These are phyloP conservation scores for Holotrichia oblita DNA, from an alignment of 1,140 invertebrate species.

Conservation along the genomic window DNA sequence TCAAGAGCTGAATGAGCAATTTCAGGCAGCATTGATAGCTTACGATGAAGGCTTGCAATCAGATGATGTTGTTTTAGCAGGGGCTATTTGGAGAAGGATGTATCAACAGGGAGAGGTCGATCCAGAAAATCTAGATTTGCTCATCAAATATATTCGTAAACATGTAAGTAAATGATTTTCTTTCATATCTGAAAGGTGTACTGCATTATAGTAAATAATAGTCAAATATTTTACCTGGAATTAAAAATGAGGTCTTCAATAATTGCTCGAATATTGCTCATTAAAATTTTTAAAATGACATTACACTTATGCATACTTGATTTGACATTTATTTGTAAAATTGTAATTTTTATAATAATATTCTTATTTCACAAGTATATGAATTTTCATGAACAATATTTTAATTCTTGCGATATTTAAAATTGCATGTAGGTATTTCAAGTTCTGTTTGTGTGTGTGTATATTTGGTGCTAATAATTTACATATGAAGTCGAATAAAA, in stretches of 20 bases:
- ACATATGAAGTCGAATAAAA: too few relatives aligned
- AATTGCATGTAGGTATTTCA: too few relatives aligned
- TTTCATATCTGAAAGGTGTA: not conserved
- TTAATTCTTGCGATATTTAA: too few relatives aligned
- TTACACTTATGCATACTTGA: constrained; percentile 29
- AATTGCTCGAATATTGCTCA: not conserved
- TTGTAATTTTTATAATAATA: too few relatives aligned
- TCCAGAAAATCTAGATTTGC: constrained; percentile 70
- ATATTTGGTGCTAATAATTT: not conserved
- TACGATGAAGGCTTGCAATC: constrained; percentile 86
- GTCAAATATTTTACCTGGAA: not conserved
- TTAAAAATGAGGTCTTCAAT: not conserved
- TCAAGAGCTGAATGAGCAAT: constrained; percentile 74
- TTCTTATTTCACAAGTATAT: too few relatives aligned
- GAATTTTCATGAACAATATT: too few relatives aligned
- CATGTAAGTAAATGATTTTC: constrained; percentile 64
- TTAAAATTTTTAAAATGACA: not conserved
- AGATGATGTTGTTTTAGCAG: constrained; percentile 78
- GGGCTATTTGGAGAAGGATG: constrained; percentile 85
- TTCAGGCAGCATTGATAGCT: constrained; percentile 83
- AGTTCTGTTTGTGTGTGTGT: too few relatives aligned
- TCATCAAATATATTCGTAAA: constrained; percentile 77
- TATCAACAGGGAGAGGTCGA: constrained; percentile 71
- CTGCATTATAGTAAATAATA: not conserved
- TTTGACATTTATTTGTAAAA: not conserved